These are phyloP conservation scores for Lasius fuliginosus DNA, from an alignment of 2,888 invertebrate species.

Conservation along the genomic window DNA sequence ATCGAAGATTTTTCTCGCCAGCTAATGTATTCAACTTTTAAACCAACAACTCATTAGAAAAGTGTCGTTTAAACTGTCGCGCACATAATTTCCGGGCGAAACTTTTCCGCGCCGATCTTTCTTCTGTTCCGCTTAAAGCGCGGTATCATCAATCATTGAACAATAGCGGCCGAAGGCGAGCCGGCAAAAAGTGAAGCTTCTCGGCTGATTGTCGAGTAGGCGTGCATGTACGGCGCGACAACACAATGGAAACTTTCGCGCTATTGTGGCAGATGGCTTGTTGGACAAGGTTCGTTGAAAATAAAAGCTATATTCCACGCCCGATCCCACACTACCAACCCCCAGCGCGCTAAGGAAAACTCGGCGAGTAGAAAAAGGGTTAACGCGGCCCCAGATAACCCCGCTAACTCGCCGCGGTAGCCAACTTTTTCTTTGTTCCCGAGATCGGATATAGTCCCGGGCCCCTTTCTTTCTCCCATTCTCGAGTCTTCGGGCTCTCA, in stretches of 20 bases:
- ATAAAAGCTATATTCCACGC: conserved; percentile 72
- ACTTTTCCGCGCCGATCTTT: conserved; percentile 30
- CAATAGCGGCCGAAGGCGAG: conserved; percentile 62
- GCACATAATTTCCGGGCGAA: conserved; percentile 53
- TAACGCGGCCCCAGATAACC: conserved; percentile 63
- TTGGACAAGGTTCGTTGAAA: conserved; percentile 78
- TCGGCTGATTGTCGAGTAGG: conserved; percentile 55
- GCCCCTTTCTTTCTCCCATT: conserved; percentile 33
- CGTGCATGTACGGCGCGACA: conserved; percentile 58
- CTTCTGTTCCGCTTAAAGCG: conserved; percentile 46
- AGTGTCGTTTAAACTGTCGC: conserved; percentile 49
- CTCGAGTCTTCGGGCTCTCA: conserved; percentile 31
- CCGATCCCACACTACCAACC: conserved; percentile 44
- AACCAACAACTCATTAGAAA: conserved; percentile 44
- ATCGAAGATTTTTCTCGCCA: not conserved
- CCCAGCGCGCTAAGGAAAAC: conserved; percentile 44
- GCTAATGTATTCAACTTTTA: conserved; percentile 29
- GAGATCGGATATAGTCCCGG: conserved; percentile 34
- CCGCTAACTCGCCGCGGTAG: conserved; percentile 68
- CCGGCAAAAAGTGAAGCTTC: conserved; percentile 57
- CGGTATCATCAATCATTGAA: conserved; percentile 77
- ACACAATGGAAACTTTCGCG: conserved; percentile 82
- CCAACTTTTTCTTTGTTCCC: conserved; percentile 73
- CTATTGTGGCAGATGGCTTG: conserved; percentile 80
- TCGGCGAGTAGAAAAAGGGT: conserved; percentile 71